phyloP scores from a whole-genome alignment of 2,113 vertebrate genomes.

The Lampris megalopsis region DNA sequence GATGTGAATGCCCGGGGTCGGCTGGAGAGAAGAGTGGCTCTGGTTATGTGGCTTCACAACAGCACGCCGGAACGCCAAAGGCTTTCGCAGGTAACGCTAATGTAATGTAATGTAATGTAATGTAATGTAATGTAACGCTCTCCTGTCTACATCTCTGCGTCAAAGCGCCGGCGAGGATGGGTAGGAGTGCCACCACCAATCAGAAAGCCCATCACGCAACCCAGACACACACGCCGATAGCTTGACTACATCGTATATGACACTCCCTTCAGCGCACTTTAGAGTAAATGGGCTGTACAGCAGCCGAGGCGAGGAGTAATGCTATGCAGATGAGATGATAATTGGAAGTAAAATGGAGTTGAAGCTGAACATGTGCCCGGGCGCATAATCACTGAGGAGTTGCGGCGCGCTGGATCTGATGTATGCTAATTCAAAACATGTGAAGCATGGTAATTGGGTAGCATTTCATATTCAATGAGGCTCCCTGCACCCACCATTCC shows the following conservation, averaged over 20 bases:
- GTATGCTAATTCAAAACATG: conserved; percentile 73
- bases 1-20: too few species aligned
- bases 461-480: conserved; percentile 43
- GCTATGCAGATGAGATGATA: conserved; percentile 76
- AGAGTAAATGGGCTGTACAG: conserved; percentile 62
- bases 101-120: too few species aligned
- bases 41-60: too few species aligned
- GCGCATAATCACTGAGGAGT: conserved; percentile 63
- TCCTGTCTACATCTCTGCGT: too few species aligned
- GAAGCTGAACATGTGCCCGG: conserved; percentile 67
- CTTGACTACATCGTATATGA: conserved; percentile 34
- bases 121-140: too few species aligned
- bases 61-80: too few species aligned
- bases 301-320: conserved; percentile 26
- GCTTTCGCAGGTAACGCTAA: too few species aligned
- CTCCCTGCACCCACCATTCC: conserved; percentile 1
- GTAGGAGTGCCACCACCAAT: too few species aligned
- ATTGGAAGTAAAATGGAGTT: conserved; percentile 69
- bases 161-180: too few species aligned
- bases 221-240: conserved; percentile 23
- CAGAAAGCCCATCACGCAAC: neutral
- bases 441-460: conserved; percentile 72
- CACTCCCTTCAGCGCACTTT: conserved; percentile 52
- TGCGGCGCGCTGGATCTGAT: conserved; percentile 70
- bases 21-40: too few species aligned